A percentile compares a stretch with the other conserved stretches of the same genome.
These are phyloP conservation scores for Monopis laevigella DNA, from an alignment of 2,888 invertebrate species.

Conservation along the genomic window DNA sequence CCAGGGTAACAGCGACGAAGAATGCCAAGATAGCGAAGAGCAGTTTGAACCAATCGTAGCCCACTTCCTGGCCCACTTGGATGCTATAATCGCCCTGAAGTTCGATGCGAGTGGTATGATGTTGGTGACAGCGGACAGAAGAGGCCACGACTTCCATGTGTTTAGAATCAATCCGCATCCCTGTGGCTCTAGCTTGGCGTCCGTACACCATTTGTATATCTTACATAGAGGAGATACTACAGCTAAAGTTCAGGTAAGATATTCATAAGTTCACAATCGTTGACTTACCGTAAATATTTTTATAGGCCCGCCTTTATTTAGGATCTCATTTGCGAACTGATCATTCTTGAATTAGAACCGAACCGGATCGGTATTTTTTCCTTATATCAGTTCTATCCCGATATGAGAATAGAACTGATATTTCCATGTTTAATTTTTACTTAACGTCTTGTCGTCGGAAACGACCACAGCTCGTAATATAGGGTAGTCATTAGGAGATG, in stretches of 20 bases:
- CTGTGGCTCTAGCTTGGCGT: conserved; percentile 83
- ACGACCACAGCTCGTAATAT: no score
- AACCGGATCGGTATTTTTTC: no score
- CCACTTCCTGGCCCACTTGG: conserved; percentile 88
- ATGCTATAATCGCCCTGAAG: conserved; percentile 87
- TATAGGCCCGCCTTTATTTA: no score
- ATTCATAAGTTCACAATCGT: no score
- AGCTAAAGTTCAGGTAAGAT: conserved; percentile 85
- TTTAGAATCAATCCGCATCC: conserved; percentile 95
- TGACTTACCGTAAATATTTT: no score
- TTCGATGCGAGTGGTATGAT: conserved; percentile 93
- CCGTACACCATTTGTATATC: conserved; percentile 94
- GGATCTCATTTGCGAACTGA: no score
- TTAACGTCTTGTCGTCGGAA: no score
- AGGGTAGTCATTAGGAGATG: no score
- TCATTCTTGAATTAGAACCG: no score
- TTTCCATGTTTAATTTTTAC: no score
- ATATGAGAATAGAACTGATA: no score
- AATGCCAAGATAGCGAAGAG: conserved; percentile 69
- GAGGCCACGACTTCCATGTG: conserved; percentile 96
- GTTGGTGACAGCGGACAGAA: conserved; percentile 88
- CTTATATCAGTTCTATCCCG: no score
- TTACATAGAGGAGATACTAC: conserved; percentile 96
- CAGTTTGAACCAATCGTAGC: conserved; percentile 82
- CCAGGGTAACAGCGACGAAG: conserved; percentile 61